Conservation (phyloP, 2,888 invertebrate species). For the Oscheius onirici region DNA sequence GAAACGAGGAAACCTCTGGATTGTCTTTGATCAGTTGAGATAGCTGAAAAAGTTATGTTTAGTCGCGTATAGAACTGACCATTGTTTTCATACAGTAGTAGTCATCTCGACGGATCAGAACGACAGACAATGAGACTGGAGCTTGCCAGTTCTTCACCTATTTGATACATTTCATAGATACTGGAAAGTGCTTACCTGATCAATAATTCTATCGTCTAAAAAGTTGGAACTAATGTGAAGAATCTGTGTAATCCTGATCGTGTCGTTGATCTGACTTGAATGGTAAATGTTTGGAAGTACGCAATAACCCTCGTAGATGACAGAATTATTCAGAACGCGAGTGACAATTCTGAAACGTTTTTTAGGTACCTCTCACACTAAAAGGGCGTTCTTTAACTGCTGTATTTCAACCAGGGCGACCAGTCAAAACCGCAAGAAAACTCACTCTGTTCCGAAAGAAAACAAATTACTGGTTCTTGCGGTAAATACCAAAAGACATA, state of each 20-base stretch:
- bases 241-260: conserved; percentile 23
- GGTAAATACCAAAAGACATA: too few relatives aligned
- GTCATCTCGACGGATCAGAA: not conserved
- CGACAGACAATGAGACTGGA: conserved; percentile 22
- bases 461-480: too few relatives aligned
- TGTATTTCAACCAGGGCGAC: too few relatives aligned
- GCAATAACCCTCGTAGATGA: conserved; percentile 19
- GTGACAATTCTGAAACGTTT: not conserved
- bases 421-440: too few relatives aligned
- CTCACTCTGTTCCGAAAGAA: too few relatives aligned
- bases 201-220: conserved; percentile 12
- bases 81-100: not conserved
- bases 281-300: conserved; percentile 7
- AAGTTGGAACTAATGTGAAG: conserved; percentile 23
- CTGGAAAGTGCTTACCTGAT: conserved; percentile 17
- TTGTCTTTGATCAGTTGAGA: not conserved
- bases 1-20: not conserved
- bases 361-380: too few relatives aligned
- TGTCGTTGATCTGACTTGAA: not conserved
- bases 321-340: not conserved
- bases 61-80: not conserved
- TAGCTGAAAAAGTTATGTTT: not conserved
- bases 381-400: too few relatives aligned
- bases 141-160: conserved; percentile 28
- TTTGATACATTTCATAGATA: not conserved